These are phyloP conservation scores for Sthenelais limicola DNA, from an alignment of 2,888 invertebrate species.

Conservation along the genomic window DNA sequence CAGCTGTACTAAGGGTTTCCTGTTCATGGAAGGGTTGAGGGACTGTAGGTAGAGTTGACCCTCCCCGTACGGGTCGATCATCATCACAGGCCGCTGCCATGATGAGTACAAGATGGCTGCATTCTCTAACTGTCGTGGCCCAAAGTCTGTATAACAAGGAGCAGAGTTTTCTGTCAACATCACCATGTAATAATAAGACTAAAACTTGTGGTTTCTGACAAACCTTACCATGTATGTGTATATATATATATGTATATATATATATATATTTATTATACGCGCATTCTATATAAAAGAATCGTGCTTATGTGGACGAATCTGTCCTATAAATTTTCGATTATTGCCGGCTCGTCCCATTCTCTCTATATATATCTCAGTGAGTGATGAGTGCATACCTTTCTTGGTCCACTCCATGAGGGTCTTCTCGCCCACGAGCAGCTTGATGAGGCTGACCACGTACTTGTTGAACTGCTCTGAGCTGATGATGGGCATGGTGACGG, in stretches of 20 bases:
- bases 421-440: constrained; percentile 66
- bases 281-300: too few species aligned
- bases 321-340: too few species aligned
- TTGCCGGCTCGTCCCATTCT: too few species aligned
- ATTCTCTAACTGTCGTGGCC: constrained; percentile 69
- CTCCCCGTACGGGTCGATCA: constrained; percentile 69
- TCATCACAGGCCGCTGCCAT: constrained; percentile 69
- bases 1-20: constrained; percentile 58
- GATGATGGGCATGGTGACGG: constrained; percentile 57
- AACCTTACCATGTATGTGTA: too few species aligned
- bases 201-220: too few species aligned
- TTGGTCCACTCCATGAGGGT: constrained; percentile 65
- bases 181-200: neutral
- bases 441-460: constrained; percentile 66
- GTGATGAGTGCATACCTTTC: constrained; percentile 62
- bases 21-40: constrained; percentile 58
- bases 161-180: neutral
- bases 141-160: constrained; percentile 60
- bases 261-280: too few species aligned
- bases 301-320: too few species aligned
- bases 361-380: too few species aligned
- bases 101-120: constrained; percentile 68
- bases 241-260: too few species aligned
- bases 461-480: constrained; percentile 64
- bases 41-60: constrained; percentile 61